These are phyloP conservation scores for Rhagologus leucostigma DNA, from an alignment of 2,113 vertebrate genomes.

Conservation along the genomic window DNA sequence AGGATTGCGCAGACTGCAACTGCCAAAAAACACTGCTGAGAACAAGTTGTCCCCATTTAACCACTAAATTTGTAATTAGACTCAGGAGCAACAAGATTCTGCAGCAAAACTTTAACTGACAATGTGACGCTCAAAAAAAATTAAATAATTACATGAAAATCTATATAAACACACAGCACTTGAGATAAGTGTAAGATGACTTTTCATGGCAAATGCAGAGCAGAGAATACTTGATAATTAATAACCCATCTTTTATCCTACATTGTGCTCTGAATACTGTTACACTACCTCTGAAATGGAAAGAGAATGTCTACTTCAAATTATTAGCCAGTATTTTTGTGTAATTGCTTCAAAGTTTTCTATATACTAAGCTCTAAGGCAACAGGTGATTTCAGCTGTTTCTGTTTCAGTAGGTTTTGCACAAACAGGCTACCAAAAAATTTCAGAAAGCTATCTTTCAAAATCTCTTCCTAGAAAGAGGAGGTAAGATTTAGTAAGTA, in stretches of 20 bases:
- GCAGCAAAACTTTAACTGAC: background rate
- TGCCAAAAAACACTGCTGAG: background rate
- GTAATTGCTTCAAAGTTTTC: background rate
- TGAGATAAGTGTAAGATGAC: background rate
- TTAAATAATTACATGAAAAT: background rate
- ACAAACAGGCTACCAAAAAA: background rate
- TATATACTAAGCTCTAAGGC: background rate
- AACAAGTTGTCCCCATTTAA: background rate
- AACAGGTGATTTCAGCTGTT: background rate
- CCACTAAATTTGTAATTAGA: background rate
- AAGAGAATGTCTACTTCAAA: background rate
- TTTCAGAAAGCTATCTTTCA: background rate
- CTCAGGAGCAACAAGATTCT: background rate
- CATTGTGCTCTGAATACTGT: background rate
- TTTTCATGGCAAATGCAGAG: background rate
- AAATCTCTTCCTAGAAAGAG: background rate
- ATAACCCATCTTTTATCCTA: background rate
- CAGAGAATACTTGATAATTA: background rate
- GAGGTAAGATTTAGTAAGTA: background rate
- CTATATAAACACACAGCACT: background rate
- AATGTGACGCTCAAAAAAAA: background rate
- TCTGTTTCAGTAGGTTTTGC: background rate
- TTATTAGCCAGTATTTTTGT: background rate
- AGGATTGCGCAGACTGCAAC: background rate
- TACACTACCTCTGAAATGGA: background rate